Base-by-base conservation (phyloP, 2,113 vertebrate species). In the Salminus brasiliensis region DNA sequence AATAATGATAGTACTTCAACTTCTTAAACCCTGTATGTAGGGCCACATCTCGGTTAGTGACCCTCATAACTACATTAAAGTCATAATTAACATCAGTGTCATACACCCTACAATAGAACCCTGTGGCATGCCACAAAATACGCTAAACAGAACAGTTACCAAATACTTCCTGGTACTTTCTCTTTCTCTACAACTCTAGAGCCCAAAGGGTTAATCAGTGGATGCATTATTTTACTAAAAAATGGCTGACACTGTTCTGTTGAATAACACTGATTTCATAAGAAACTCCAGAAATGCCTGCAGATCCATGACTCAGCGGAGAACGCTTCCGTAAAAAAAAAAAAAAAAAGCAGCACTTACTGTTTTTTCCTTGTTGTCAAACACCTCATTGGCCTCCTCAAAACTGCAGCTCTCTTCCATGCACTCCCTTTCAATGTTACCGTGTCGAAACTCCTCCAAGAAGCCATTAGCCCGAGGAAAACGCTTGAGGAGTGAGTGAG, bases 311-410 rank as follows among this genome's bases (percentile, higher is more conserved):
- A 12, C 27, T 21, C 1, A 6, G 1, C 2, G 7, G 29, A 21
- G 57, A 41, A 15, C 1, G 30, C 30, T 2, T 34, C 18, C 34
- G n/a, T 10, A 23, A 39, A 59, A n/a, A n/a, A n/a, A n/a, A n/a
- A n/a, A n/a, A 4, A 23, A 30, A 63, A 30, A 27, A 30, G 21
- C n/a, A 8, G 15, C 12, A 30, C 83, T 85, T 83, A 95, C 95
- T 89, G 94, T 95, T 87, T 92, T 90, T 87, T 96, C 95, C 82
- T 96, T 95, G 93, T 94, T 94, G 85, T 96, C 95, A 6, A 95
- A 96, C 72, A 95, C 94, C 60, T 96, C 96, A 80, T 95, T 95
- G 89, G 95, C 95, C 76, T 96, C 95, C 83, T 96, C 95, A 0
- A 96, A 95, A 88, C 95, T 95, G 92, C 95, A 96, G 90, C 94